A percentile compares a stretch with the other conserved stretches of the same genome.
phyloP scores from a whole-genome alignment of 2,797 vertebrate genomes.

The Diplodus sargus region DNA sequence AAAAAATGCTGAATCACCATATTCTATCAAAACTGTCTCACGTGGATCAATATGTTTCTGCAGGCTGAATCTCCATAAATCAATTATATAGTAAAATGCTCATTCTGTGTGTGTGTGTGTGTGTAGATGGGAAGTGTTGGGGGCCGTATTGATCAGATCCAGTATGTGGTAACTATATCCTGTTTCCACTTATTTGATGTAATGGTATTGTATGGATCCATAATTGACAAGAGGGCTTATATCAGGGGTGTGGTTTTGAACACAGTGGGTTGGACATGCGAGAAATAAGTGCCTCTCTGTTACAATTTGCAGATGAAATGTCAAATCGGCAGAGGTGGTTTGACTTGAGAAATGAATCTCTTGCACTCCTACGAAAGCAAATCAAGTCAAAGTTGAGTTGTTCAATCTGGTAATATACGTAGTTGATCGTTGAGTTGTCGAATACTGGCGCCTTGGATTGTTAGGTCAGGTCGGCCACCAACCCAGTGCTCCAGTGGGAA shows the following conservation, averaged over 20 bases:
- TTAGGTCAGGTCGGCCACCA: too few species aligned
- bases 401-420: too few species aligned
- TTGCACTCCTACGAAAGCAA: too few species aligned
- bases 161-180: slow-evolving; percentile 64
- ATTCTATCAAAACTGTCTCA: slow-evolving; percentile 47
- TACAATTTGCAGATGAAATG: too few species aligned
- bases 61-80: slow-evolving; percentile 69
- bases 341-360: too few species aligned
- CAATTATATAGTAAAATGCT: slow-evolving; percentile 65
- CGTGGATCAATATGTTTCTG: slow-evolving; percentile 67
- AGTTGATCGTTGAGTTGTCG: too few species aligned
- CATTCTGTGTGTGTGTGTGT: slow-evolving; percentile 13
- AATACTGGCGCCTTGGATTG: too few species aligned
- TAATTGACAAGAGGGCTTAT: slow-evolving; percentile 58
- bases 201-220: slow-evolving; percentile 68
- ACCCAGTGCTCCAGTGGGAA: too few species aligned
- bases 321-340: too few species aligned
- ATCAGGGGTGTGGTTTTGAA: slow-evolving; percentile 26
- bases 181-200: slow-evolving; percentile 70
- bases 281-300: too few species aligned
- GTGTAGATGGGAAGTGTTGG: slow-evolving; percentile 26
- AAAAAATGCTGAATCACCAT: slow-evolving; percentile 67
- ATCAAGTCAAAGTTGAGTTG: too few species aligned
- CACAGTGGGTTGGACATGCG: not conserved
- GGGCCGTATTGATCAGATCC: slow-evolving; percentile 58